phyloP scores from a whole-genome alignment of 2,888 invertebrate species.

The Drepana falcataria region DNA sequence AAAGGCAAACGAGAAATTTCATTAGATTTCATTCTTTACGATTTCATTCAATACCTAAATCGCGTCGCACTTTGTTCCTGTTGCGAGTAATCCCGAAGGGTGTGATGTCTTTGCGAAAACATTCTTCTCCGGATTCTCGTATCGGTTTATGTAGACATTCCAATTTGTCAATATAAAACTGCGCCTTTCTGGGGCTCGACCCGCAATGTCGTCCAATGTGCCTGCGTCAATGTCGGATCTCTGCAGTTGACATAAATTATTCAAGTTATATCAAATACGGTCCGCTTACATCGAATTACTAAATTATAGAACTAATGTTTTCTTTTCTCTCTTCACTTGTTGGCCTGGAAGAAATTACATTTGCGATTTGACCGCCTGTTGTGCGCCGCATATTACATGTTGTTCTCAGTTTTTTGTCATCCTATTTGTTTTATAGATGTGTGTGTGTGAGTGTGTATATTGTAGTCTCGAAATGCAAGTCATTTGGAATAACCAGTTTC shows the following conservation, averaged over 20 bases:
- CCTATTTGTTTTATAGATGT: no score
- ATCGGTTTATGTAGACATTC: constrained; percentile 17
- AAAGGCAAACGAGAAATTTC: constrained; percentile 1
- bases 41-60: constrained; percentile 16
- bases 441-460: no score
- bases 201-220: constrained; percentile 16
- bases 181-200: constrained; percentile 7
- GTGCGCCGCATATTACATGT: no score
- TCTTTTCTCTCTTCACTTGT: no score
- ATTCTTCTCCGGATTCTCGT: constrained; percentile 4
- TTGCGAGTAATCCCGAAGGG: constrained; percentile 12
- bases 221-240: constrained; percentile 18
- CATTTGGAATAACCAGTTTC: no score
- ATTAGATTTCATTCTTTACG: constrained; percentile 12
- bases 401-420: no score
- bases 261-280: not conserved
- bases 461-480: no score
- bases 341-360: no score
- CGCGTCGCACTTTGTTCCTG: constrained; percentile 13
- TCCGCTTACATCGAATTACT: no score
- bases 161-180: constrained; percentile 30
- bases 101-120: constrained; percentile 12
- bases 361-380: no score
- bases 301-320: no score
- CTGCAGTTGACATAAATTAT: constrained; percentile 30